Base-by-base conservation (phyloP, 2,888 invertebrate species). In the Drosophila koepferae region DNA sequence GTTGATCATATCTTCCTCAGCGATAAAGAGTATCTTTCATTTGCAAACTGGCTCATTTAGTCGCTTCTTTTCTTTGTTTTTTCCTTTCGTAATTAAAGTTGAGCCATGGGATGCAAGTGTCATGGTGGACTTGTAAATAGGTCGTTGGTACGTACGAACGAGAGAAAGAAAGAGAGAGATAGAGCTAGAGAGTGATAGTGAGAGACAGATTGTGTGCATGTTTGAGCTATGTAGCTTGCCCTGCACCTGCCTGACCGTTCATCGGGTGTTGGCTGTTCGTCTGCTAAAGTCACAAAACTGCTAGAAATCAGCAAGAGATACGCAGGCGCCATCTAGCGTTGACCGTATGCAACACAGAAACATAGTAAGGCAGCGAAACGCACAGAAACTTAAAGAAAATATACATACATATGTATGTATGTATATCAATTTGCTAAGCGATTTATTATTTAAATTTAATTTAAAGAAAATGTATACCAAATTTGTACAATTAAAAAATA, bases 311-410 rank as follows among this genome's bases (percentile, higher is more conserved):
- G 54, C 38, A 38, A 51, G 10, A 71, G 23, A 72, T 40, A 71
- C 65, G 74, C 71, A 65, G 65, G 74, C 74, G 74, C 72, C 74
- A 59, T 66, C 76, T 75, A 59, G 61, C 59, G 74, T 16, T 40
- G 16, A 38, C 38, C 2, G 23, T 40, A 28, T 2, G 53, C 20
- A 36, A 36, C 36, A 20, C 20, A 14, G 16, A 36, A 34, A 16
- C 12, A 14, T 28, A 20, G 16, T 38, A 38, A 4, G 16, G 0
- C 10, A 49, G n/a, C n/a, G 8, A 48, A 48, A 5, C 1, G 12
- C 20, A 12, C 20, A 23, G 7, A n/a, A 48, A 28, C 23, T 46
- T 14, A 16, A 23, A 23, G 36, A 8, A 20, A 12, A 44, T 23
- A 23, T 23, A 23, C 23, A n/a, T n/a, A n/a, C n/a, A n/a, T n/a